Percentiles rank a stretch among this genome's conserved stretches.
Conservation (phyloP, 2,888 invertebrate species). For the Mermis nigrescens region DNA sequence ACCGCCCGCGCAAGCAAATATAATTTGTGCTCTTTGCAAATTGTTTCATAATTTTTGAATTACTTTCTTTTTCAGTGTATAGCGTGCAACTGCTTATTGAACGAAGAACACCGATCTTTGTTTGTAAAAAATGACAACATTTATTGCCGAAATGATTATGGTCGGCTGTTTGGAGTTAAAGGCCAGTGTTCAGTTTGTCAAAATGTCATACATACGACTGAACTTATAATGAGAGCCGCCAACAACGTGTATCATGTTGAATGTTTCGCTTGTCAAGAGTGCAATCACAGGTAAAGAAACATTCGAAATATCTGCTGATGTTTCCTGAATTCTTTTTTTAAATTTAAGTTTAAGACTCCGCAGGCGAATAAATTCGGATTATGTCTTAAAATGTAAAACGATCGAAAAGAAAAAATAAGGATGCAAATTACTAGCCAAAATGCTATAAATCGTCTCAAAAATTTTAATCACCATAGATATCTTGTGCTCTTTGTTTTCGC, state of each 20-base stretch:
- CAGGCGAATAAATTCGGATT: no score
- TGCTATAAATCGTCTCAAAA: no score
- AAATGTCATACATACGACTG: constrained; percentile 78
- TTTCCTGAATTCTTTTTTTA: background rate
- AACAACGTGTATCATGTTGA: constrained; percentile 79
- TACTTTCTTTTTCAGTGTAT: constrained; percentile 41
- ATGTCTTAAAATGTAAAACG: no score
- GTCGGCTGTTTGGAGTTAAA: constrained; percentile 71
- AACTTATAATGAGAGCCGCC: constrained; percentile 83
- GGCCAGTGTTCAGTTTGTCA: constrained; percentile 76
- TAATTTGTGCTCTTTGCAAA: no score
- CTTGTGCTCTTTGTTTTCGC: no score
- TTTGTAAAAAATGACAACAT: constrained; percentile 77
- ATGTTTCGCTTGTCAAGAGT: constrained; percentile 81
- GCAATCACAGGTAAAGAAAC: constrained; percentile 60
- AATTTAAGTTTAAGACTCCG: no score
- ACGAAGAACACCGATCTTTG: constrained; percentile 71
- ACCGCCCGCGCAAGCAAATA: no score
- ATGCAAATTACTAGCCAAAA: no score
- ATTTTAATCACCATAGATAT: no score
- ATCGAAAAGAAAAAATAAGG: no score
- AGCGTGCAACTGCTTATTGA: constrained; percentile 76
- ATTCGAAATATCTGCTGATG: background rate
- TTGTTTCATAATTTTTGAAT: no score
- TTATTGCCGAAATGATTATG: constrained; percentile 72